Evolutionary conservation across 2,113 vertebrate species (phyloP), one percentile per base, ranked within the genome.

Genomic region (Calidris pygmaea): DNA sequence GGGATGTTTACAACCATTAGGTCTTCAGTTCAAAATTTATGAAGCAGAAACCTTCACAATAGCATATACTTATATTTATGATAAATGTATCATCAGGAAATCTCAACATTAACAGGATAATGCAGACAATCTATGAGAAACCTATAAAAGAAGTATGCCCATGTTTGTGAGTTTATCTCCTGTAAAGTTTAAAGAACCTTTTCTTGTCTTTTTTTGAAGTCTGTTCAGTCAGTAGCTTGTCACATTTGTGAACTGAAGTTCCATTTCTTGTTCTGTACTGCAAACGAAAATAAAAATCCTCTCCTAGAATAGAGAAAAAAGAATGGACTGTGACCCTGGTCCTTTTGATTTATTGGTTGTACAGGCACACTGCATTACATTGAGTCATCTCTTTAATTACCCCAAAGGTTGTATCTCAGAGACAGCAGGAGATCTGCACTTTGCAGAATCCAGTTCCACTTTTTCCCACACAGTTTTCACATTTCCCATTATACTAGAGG

Each of bases 261-360:
- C 67, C 47, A 82, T 86, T 94, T 93, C 65, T 87, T 93, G 59
- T 85, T 86, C 71, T 79, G n/a, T 59, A 95, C 56, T 66, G 39
- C 58, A 90, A 85, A 82, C 68, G 77, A 91, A 96, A 96, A 60
- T 45, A 92, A 93, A 93, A 95, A 94, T 93, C 87, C 52, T 86
- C 60, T 70, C 60, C 86, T 47, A 84, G 50, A 48, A 79, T 71
- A 88, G 9, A 91, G 32, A 86, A 94, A 85, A 88, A 92, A 93
- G 72, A 96, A 96, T 70, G 71, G 75, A 84, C 84, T 93, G 67
- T 96, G 93, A 96, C 93, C 90, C 68, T 86, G 89, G 63, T 68
- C 60, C 32, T 95, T 97, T 94, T 96, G 91, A 98, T 97, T 95
- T 96, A 93, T 35, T 90, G 76, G 63, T 63, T 63, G 21, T 66